These are phyloP conservation scores for Hartigia nigra DNA, from an alignment of 2,888 invertebrate genomes.

Conservation along the genomic window DNA sequence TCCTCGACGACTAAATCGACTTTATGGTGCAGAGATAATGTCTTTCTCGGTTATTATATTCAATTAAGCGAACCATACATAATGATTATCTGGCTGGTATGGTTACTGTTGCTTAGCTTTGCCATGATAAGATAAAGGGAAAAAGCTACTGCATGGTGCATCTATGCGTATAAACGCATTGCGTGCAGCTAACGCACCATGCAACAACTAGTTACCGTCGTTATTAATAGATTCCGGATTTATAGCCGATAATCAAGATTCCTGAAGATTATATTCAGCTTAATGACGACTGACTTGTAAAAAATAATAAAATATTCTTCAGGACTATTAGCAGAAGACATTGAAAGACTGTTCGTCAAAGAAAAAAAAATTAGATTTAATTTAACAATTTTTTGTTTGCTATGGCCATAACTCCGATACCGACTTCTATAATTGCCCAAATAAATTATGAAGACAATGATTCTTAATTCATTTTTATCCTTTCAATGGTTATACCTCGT, in stretches of 20 bases:
- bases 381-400: background rate
- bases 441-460: background rate
- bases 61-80: conserved; percentile 6
- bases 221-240: background rate
- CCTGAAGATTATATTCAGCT: background rate
- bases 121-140: background rate
- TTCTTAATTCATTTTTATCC: background rate
- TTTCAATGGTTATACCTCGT: background rate
- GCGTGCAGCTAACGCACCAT: background rate
- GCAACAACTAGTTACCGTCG: background rate
- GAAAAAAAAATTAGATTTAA: background rate
- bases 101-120: background rate
- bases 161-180: background rate
- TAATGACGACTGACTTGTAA: background rate
- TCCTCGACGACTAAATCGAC: background rate
- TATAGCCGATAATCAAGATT: conserved; percentile 8
- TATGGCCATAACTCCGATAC: too few species aligned
- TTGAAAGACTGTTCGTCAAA: background rate
- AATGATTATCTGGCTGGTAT: background rate
- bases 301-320: background rate
- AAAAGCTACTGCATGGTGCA: background rate
- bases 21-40: background rate
- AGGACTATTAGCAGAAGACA: background rate
- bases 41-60: conserved; percentile 8
- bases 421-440: background rate